Percentiles rank a stretch among this genome's conserved stretches.
Conservation (phyloP, 1,140 invertebrate genomes). For the Nasonia giraulti region DNA sequence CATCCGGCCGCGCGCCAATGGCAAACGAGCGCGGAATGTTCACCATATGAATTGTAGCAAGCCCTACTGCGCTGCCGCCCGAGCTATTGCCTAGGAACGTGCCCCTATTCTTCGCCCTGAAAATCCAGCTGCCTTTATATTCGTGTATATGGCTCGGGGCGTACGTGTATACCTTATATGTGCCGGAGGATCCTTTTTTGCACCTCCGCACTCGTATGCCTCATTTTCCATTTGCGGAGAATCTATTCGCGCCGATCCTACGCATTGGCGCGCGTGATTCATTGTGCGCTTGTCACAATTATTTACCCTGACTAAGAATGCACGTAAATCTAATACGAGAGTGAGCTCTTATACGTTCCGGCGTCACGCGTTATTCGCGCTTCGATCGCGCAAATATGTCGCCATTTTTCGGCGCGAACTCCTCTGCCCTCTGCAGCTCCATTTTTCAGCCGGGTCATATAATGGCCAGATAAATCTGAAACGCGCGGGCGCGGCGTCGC, state of each 20-base stretch:
- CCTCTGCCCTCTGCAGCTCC: neutral
- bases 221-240: conserved; percentile 27
- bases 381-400: neutral
- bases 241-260: neutral
- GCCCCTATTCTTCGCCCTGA: neutral
- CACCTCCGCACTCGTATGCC: neutral
- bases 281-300: conserved; percentile 37
- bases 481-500: neutral
- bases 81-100: neutral
- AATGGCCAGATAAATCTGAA: neutral
- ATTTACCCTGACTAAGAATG: conserved; percentile 53
- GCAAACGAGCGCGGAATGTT: neutral
- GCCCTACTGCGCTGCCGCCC: too few species aligned
- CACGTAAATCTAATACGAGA: conserved; percentile 55
- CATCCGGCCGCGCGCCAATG: neutral
- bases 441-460: neutral
- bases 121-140: conserved; percentile 21
- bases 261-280: conserved; percentile 10
- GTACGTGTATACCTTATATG: neutral
- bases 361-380: neutral
- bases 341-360: neutral
- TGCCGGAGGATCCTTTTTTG: neutral
- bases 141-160: neutral
- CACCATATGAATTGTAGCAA: neutral
- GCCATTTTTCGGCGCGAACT: neutral